Conservation (phyloP, 2,888 invertebrate species). For the Cheilosia vulpina region DNA sequence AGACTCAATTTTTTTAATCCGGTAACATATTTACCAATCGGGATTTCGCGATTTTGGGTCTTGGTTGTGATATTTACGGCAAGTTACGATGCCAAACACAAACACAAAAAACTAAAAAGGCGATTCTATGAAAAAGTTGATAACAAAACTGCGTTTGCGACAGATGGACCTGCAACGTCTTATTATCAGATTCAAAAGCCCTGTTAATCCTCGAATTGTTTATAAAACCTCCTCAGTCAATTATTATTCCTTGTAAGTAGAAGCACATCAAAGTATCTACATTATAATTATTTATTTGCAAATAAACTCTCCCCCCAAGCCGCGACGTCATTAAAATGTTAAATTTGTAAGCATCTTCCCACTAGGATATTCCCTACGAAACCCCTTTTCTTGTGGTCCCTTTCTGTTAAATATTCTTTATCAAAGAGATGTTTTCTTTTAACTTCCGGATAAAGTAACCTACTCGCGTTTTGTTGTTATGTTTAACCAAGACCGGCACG, state of each 20-base stretch:
- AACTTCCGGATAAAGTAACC: constrained; percentile 22
- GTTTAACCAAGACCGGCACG: constrained; percentile 4
- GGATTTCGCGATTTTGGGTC: no score
- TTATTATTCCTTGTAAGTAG: neutral
- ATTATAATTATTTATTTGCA: neutral
- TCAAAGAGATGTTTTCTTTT: constrained; percentile 50
- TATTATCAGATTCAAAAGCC: no score
- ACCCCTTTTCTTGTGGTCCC: neutral
- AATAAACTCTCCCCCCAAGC: neutral
- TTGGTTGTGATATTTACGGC: no score
- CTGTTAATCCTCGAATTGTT: no score
- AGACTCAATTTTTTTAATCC: no score
- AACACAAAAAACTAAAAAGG: no score
- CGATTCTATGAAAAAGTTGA: no score
- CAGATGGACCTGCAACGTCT: no score
- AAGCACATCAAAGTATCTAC: constrained; percentile 22
- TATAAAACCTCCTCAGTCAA: no score
- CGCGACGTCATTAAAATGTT: constrained; percentile 43
- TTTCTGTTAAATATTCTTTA: constrained; percentile 16
- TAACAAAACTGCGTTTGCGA: no score
- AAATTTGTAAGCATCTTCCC: constrained; percentile 25
- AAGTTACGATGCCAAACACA: no score
- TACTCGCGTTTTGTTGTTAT: constrained; percentile 15
- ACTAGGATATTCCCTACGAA: constrained; percentile 17
- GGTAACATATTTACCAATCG: no score